Percentiles rank a stretch among this genome's conserved stretches.
Conservation (phyloP, 2,113 vertebrate genomes). For the Struthidea cinerea region DNA sequence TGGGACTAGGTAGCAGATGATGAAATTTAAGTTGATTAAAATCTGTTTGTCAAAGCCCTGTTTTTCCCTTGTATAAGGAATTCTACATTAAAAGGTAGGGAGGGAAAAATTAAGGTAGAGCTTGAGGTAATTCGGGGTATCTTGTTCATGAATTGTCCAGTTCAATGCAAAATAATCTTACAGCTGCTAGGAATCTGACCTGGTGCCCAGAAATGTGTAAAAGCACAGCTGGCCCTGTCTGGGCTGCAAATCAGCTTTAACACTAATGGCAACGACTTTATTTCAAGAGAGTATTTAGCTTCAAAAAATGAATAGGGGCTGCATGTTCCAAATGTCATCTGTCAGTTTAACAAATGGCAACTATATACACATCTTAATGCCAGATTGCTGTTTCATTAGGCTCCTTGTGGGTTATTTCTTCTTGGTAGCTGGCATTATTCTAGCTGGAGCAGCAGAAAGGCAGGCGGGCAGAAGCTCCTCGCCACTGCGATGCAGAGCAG, state of each 20-base stretch:
- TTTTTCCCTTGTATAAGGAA: neutral
- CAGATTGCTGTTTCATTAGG: slow-evolving; percentile 48
- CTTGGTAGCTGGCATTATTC: neutral
- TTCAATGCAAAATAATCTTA: neutral
- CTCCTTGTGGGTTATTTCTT: neutral
- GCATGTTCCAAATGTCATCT: slow-evolving; percentile 45
- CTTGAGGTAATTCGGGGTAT: neutral
- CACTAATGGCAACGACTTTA: slow-evolving; percentile 23
- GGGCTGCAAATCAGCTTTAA: slow-evolving; percentile 19
- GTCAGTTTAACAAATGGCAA: slow-evolving; percentile 53
- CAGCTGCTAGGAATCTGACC: slow-evolving; percentile 15
- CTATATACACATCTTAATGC: neutral
- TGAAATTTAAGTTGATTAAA: neutral
- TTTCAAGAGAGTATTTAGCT: slow-evolving; percentile 36
- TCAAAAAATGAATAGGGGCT: slow-evolving; percentile 38
- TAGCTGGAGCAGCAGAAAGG: neutral
- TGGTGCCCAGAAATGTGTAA: slow-evolving; percentile 40
- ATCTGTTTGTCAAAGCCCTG: neutral
- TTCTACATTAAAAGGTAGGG: neutral
- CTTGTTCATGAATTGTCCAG: neutral
- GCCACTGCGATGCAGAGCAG: rapidly evolving
- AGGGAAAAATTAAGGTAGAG: neutral
- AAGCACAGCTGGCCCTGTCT: slow-evolving; percentile 44
- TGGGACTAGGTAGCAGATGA: neutral
- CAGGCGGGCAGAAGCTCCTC: neutral